Base-by-base conservation (phyloP, 1,140 invertebrate species). In the Drosophila albomicans region DNA sequence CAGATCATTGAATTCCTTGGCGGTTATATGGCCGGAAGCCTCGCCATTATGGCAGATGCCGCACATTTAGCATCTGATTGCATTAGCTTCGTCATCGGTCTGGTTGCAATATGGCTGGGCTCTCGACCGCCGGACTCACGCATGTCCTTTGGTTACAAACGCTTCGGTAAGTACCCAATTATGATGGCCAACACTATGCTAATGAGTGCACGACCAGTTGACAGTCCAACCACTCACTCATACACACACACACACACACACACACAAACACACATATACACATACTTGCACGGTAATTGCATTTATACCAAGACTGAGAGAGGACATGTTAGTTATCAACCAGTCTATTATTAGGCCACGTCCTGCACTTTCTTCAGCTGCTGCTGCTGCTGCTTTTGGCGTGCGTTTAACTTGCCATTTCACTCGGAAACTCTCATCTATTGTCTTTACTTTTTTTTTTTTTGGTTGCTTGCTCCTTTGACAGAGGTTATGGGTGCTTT, bases 11-110 rank as follows among this genome's bases (percentile, higher is more conserved):
- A 96, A 93, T 92, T 96, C 76, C 93, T 96, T 48, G 97, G 97
- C 74, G 97, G 97, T 1, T 95, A 96, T 91, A 90, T 97, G 32
- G 96, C 97, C 13, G 95, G 96, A 84, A 97, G 96, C 93, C 93
- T 97, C 65, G 96, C 97, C 7, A 95, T 97, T 77, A 96, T 97
- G 94, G 95, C 96, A 16, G 97, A 98, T 93, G 96, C 96, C 28
- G 96, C 96, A 32, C 97, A 98, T 93, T 94, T 98, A 91, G 93
- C 97, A 68, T 96, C 96, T 74, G 97, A 98, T 94, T 96, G 97
- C 81, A 95, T 96, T 67, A 96, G 96, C 71, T 97, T 97, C 93
- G 93, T 96, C 46, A 95, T 97, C 54, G 96, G 96, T 38, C 92
- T 97, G 62, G 94, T 96, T 71, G 96, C 96, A 3, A 94, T 97